Conservation (phyloP, 1,140 invertebrate species). For the Apis cerana region DNA sequence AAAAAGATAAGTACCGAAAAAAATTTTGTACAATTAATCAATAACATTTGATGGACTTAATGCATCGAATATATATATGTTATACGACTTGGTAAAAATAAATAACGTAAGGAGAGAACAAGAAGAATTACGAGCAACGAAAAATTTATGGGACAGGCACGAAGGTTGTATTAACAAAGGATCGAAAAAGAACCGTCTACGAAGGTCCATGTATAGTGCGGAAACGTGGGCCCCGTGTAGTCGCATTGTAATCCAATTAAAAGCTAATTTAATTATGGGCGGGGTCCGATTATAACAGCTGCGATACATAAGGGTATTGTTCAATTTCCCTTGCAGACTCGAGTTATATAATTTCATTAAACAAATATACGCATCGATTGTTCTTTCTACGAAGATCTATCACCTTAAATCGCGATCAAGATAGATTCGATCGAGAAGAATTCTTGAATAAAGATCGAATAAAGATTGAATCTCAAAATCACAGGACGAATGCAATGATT, state of each 20-base stretch:
- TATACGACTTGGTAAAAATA: slow-evolving; percentile 6
- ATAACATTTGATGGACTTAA: background rate
- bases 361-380: background rate
- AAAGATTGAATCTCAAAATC: background rate
- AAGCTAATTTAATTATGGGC: slow-evolving; percentile 31
- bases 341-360: slow-evolving; percentile 27
- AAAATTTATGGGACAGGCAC: slow-evolving; percentile 42
- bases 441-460: background rate
- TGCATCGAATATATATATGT: background rate
- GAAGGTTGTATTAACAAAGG: background rate
- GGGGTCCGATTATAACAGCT: slow-evolving; percentile 17
- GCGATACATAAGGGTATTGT: slow-evolving; percentile 2
- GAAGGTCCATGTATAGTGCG: background rate
- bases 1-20: background rate
- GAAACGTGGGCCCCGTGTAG: slow-evolving; percentile 2
- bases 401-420: background rate
- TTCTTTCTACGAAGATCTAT: background rate
- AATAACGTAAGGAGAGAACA: background rate
- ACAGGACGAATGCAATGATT: background rate
- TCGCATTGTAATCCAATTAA: slow-evolving; percentile 33
- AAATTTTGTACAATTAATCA: slow-evolving; percentile 4
- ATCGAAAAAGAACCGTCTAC: background rate
- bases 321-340: slow-evolving; percentile 1
- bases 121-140: slow-evolving; percentile 46
- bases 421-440: background rate